Percentiles rank a stretch among this genome's conserved stretches.
Conservation (phyloP, 2,888 invertebrate species). For the Oligia fasciuncula region DNA sequence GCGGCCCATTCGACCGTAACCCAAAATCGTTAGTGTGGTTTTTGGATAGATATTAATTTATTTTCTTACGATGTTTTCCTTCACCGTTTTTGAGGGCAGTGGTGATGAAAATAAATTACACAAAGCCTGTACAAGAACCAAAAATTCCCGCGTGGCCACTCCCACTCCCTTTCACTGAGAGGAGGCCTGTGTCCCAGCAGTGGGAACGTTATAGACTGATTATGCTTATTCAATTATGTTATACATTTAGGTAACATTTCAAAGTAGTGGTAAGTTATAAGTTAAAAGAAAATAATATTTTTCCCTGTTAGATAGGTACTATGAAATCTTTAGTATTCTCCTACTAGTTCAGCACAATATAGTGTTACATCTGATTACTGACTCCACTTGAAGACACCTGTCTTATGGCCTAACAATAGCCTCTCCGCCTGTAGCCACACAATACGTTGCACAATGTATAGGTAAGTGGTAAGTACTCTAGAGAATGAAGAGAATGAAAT, state of each 20-base stretch:
- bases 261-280: not conserved
- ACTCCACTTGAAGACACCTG: conserved; percentile 34
- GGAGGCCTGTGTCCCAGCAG: not conserved
- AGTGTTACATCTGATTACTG: conserved; percentile 45
- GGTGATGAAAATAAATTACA: not conserved
- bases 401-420: conserved; percentile 42
- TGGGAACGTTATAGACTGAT: not conserved
- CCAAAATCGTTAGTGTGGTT: not conserved
- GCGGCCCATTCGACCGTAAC: no score
- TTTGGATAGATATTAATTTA: not conserved
- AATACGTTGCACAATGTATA: conserved; percentile 22
- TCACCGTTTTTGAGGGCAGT: not conserved
- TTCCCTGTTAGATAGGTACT: not conserved
- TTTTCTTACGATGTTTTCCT: not conserved
- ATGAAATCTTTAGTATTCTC: not conserved
- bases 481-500: conserved; percentile 3
- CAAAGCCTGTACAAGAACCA: not conserved
- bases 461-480: not conserved
- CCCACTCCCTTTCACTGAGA: not conserved
- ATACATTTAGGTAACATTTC: not conserved
- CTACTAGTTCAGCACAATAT: conserved; percentile 12
- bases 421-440: conserved; percentile 21
- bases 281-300: not conserved
- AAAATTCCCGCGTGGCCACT: not conserved
- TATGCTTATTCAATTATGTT: not conserved